These are phyloP conservation scores for Ornithoptera priamus DNA, from an alignment of 2,888 invertebrate species.

Conservation along the genomic window DNA sequence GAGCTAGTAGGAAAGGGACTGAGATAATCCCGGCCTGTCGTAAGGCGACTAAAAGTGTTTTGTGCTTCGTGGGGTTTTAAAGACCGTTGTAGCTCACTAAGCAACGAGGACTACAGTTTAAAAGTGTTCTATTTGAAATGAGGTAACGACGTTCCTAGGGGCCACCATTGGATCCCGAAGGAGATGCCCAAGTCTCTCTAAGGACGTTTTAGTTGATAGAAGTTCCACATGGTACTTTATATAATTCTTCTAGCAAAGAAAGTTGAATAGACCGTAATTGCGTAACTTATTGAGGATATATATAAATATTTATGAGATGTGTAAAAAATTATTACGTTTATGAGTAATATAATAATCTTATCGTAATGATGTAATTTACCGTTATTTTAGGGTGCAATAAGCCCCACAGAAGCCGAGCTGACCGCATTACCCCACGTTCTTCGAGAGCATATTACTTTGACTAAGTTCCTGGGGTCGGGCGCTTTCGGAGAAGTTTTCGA, in stretches of 20 bases:
- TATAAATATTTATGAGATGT: neutral
- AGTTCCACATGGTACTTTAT: neutral
- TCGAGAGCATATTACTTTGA: slow-evolving; percentile 91
- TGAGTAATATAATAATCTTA: neutral
- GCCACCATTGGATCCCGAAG: too few relatives aligned
- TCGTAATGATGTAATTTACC: neutral
- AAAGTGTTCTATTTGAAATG: too few relatives aligned
- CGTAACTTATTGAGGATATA: neutral
- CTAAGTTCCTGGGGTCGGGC: slow-evolving; percentile 95
- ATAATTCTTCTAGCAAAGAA: neutral
- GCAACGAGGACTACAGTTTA: too few relatives aligned
- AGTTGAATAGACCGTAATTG: neutral
- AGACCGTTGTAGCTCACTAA: too few relatives aligned
- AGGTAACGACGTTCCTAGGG: too few relatives aligned
- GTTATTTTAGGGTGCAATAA: slow-evolving; percentile 57
- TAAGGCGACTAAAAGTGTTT: too few relatives aligned
- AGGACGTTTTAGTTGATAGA: too few relatives aligned
- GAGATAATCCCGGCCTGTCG: too few relatives aligned
- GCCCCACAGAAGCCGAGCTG: slow-evolving; percentile 87
- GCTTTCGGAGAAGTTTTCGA: slow-evolving; percentile 99
- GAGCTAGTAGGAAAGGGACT: too few relatives aligned
- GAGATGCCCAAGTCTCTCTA: too few relatives aligned
- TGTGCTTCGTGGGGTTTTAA: too few relatives aligned
- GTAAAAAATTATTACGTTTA: neutral
- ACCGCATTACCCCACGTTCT: slow-evolving; percentile 91